Conservation (phyloP, 2,888 invertebrate species). For the Rosalia funebris region DNA sequence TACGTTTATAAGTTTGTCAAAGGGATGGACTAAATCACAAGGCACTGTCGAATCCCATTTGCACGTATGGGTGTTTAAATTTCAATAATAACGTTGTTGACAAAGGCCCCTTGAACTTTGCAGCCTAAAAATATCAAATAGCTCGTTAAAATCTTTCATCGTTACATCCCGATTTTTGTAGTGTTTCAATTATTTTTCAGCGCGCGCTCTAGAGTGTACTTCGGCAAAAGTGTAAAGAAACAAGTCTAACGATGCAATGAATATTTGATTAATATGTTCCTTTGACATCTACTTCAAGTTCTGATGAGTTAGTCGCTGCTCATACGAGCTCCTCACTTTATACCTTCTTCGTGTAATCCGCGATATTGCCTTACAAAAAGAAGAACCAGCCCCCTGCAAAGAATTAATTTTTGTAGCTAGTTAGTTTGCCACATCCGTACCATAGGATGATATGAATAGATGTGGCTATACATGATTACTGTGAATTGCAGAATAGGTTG, state of each 20-base stretch:
- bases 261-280: constrained; percentile 45
- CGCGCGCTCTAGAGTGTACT: constrained; percentile 27
- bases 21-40: too few relatives aligned
- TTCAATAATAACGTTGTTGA: not conserved
- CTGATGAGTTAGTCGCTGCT: constrained; percentile 35
- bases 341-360: constrained; percentile 12
- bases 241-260: constrained; percentile 46
- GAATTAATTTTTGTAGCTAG: constrained; percentile 6
- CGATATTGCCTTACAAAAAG: constrained; percentile 26
- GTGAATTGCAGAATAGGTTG: too few relatives aligned
- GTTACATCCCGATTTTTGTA: constrained; percentile 37
- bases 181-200: constrained; percentile 44
- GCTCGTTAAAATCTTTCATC: constrained; percentile 15
- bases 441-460: too few relatives aligned
- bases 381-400: not conserved
- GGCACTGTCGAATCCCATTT: too few relatives aligned
- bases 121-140: constrained; percentile 8
- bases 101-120: not conserved
- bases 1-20: too few relatives aligned
- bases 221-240: constrained; percentile 35
- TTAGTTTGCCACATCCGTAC: too few relatives aligned
- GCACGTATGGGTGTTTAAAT: not conserved
- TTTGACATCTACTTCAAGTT: constrained; percentile 41
- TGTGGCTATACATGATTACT: too few relatives aligned
- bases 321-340: constrained; percentile 33